Base-by-base conservation (phyloP, 2,113 vertebrate species). In the Bambusicola thoracicus region DNA sequence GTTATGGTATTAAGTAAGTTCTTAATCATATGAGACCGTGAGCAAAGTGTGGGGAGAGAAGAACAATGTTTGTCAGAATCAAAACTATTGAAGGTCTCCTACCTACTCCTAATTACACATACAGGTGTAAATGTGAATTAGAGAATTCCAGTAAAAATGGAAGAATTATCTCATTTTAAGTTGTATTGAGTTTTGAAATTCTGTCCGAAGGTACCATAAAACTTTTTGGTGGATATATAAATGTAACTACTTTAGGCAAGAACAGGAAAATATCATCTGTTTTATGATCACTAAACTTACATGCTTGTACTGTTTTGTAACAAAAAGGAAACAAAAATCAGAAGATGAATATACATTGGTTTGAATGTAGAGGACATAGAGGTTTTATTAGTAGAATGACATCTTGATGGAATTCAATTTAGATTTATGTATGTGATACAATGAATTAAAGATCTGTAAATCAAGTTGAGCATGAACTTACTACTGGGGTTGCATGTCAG, bases 281-380 rank as follows among this genome's bases (percentile, higher is more conserved):
- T 89, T 67, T 70, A 13, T 86, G 29, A 48, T 59, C 14, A 66
- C 55, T 15, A 51, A 51, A 11, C 7, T 81, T 67, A 66, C 6
- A 7, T 63, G 17, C 19, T 59, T 84, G 20, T 4, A 6, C 8
- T 88, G 4, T 63, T 77, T 68, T 66, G 11, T 61, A 40, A 69
- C 15, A 9, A 83, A 87, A 72, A 53, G 2, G 17, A 69, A 92
- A 19, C 2, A 56, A 27, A 77, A 76, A 58, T 34, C 49, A 44
- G 15, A n/a, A 73, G 18, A 58, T 58, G 8, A 0, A 8, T 0
- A 0, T 62, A 11, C 27, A 69, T 53, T 3, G 32, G 4, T 58
- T 94, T 67, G 65, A 48, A 5, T 27, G 3, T 77, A 24, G 15
- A 51, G 13, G 62, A 51, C 8, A 51, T 48, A 43, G 0, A 63